Conservation (phyloP, 2,888 invertebrate species). For the Lordiphosa fenestrarum region DNA sequence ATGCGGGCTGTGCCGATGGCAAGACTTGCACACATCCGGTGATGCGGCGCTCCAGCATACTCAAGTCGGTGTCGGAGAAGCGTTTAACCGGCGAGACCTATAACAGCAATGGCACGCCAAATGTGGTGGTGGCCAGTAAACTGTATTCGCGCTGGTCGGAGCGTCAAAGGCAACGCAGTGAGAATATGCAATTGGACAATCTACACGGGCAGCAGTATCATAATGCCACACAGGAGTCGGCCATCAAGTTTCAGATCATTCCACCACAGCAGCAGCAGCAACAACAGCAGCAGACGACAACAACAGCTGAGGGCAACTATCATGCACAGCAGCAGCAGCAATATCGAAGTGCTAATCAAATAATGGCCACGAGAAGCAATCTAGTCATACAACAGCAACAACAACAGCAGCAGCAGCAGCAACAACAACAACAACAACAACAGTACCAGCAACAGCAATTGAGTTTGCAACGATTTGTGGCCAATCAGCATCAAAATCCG, state of each 20-base stretch:
- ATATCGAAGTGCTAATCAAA: slow-evolving; percentile 65
- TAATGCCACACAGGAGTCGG: slow-evolving; percentile 74
- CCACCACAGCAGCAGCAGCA: slow-evolving; percentile 73
- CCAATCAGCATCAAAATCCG: slow-evolving; percentile 69
- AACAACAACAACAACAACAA: slow-evolving; percentile 66
- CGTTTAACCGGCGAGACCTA: slow-evolving; percentile 76
- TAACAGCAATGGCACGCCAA: slow-evolving; percentile 76
- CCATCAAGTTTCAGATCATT: slow-evolving; percentile 79
- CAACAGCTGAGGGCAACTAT: slow-evolving; percentile 29
- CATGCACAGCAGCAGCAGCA: slow-evolving; percentile 59
- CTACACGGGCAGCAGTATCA: slow-evolving; percentile 63
- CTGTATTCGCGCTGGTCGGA: slow-evolving; percentile 80
- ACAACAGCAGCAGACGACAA: slow-evolving; percentile 47
- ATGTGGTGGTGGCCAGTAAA: slow-evolving; percentile 80
- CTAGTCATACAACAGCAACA: slow-evolving; percentile 77
- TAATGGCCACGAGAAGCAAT: slow-evolving; percentile 74
- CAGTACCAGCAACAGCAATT: slow-evolving; percentile 66
- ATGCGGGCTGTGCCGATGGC: slow-evolving; percentile 88
- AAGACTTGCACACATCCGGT: slow-evolving; percentile 88
- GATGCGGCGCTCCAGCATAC: slow-evolving; percentile 85
- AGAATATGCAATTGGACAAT: slow-evolving; percentile 62
- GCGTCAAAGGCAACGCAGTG: slow-evolving; percentile 73
- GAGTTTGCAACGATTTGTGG: slow-evolving; percentile 77
- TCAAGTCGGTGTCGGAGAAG: slow-evolving; percentile 82
- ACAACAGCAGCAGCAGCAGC: slow-evolving; percentile 76